These are phyloP conservation scores for Uloborus diversus DNA, from an alignment of 1,140 invertebrate genomes.

Conservation along the genomic window DNA sequence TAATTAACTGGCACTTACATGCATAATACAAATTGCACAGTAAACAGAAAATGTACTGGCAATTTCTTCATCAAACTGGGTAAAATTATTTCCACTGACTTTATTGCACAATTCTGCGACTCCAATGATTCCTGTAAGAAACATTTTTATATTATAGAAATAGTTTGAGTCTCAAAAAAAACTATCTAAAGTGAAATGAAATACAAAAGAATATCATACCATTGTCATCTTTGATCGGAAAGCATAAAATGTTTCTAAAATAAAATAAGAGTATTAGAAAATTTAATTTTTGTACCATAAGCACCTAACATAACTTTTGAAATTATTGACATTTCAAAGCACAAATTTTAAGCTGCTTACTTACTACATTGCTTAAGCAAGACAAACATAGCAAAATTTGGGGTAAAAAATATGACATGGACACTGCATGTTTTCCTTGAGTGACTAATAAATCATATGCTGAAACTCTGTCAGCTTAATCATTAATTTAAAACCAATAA, in stretches of 20 bases:
- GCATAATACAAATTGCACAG: slow-evolving; percentile 85
- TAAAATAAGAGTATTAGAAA: not conserved
- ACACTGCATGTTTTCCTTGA: too few relatives aligned
- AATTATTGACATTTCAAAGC: too few relatives aligned
- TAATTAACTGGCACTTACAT: slow-evolving; percentile 65
- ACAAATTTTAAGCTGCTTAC: too few relatives aligned
- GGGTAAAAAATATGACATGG: too few relatives aligned
- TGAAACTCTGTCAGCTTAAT: too few relatives aligned
- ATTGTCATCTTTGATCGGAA: slow-evolving; percentile 83
- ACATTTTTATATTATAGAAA: not conserved
- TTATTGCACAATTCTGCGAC: slow-evolving; percentile 90
- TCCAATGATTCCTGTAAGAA: slow-evolving; percentile 71
- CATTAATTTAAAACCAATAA: too few relatives aligned
- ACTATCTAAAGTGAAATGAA: too few relatives aligned
- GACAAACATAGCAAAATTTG: too few relatives aligned
- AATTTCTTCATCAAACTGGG: slow-evolving; percentile 83
- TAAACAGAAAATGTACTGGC: slow-evolving; percentile 84
- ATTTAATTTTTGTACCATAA: too few relatives aligned
- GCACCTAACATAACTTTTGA: too few relatives aligned
- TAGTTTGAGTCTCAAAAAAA: not conserved
- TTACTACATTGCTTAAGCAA: too few relatives aligned
- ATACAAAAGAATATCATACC: slow-evolving; percentile 16
- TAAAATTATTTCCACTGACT: slow-evolving; percentile 75
- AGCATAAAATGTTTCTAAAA: slow-evolving; percentile 80
- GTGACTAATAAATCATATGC: too few relatives aligned